Evolutionary conservation across 1,140 invertebrate species (phyloP), one percentile per base, ranked within the genome.

Genomic region (Cotesia chilonis): DNA sequence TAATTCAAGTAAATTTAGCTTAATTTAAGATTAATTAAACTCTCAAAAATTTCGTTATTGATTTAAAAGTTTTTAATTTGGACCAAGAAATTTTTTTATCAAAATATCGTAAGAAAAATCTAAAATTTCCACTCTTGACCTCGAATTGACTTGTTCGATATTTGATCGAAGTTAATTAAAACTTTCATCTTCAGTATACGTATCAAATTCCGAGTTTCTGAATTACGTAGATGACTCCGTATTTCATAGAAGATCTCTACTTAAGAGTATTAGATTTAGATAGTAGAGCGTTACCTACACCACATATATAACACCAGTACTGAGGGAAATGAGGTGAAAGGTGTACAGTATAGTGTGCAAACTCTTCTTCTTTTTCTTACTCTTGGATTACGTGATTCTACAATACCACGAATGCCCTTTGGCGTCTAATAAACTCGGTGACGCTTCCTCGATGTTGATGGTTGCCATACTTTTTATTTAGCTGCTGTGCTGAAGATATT

Each of bases 321-420:
- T 14, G 17, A 28, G 61, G 63, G 70, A 71, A 71, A 71, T 61
- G 79, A 83, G 81, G 80, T 81, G 79, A 83, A 82, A 82, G 80
- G 79, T 82, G 78, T 47, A 10, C 41, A 52, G 79, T 81, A 80
- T 81, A 79, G 79, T 82, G 78, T 47, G 41, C 41, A 52, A 51
- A 28, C 80, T 84, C 80, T 79, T 83, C 80, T 84, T 51, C 64
- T 51, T 61, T 17, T n/a, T 4, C 37, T 14, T 7, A 14, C 2
- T 20, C 14, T 66, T 20, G 65, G 6, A 7, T 63, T 82, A 83
- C 80, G 82, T 82, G 82, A 84, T 80, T 83, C 76, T 80, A 82
- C 77, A 82, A 80, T 81, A 76, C 76, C 69, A 73, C 59, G 14
- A 51, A 55, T 83, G 80, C 78, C 80, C 80, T 82, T 82, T 83